A percentile compares a stretch with the other conserved stretches of the same genome.
Evolutionary conservation across 2,888 invertebrate species (phyloP).

Genomic region (Stramonita haemastoma): DNA sequence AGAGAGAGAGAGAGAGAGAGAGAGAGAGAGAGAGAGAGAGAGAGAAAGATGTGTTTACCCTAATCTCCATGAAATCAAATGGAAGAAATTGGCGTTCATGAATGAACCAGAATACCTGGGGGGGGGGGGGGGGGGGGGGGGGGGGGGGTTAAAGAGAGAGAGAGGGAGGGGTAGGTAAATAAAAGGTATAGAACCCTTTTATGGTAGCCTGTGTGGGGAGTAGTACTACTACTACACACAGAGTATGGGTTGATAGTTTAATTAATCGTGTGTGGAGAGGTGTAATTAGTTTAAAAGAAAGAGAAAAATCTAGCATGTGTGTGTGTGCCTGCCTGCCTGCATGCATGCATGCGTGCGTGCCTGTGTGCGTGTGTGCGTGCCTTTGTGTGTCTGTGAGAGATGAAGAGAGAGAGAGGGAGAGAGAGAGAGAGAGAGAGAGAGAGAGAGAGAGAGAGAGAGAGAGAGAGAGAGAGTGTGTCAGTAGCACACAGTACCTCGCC

Average conservation of each 20-base stretch:
- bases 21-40: not conserved
- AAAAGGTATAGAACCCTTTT: too few relatives aligned
- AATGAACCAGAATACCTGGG: not conserved
- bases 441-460: too few relatives aligned
- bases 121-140: not conserved
- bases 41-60: too few relatives aligned
- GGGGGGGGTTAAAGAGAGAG: not conserved
- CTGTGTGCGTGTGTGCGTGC: not conserved
- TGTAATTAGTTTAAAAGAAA: too few relatives aligned
- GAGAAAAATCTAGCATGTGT: not conserved
- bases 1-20: not conserved
- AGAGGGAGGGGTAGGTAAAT: not conserved
- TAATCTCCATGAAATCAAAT: too few relatives aligned
- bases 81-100: too few relatives aligned
- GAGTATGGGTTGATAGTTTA: too few relatives aligned
- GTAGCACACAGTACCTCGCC: not conserved
- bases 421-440: too few relatives aligned
- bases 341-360: not conserved
- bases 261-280: too few relatives aligned
- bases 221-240: too few relatives aligned
- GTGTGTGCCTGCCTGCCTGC: not conserved
- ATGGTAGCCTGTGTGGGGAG: too few relatives aligned
- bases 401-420: not conserved
- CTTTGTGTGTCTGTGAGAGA: not conserved
- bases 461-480: not conserved